phyloP scores from a whole-genome alignment of 1,140 invertebrate species.

The Pentalonia nigronervosa region DNA sequence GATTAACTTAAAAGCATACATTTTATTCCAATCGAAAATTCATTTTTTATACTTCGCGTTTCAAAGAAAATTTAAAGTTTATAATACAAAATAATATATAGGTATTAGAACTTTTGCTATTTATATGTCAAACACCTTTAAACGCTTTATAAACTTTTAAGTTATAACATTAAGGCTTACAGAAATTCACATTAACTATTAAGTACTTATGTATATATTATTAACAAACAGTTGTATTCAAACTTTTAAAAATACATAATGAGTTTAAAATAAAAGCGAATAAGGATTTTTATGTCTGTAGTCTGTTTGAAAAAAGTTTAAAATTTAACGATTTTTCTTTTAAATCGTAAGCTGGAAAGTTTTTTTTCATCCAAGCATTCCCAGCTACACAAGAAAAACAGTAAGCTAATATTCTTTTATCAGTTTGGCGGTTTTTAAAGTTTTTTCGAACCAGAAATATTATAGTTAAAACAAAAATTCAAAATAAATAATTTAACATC shows the following conservation, averaged over 20 bases:
- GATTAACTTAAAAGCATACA: neutral
- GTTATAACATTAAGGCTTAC: neutral
- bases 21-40: neutral
- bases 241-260: neutral
- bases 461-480: neutral
- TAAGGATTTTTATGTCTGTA: neutral
- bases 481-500: neutral
- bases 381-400: neutral
- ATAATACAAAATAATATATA: neutral
- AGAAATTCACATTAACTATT: neutral
- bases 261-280: neutral
- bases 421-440: neutral
- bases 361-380: neutral
- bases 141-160: neutral
- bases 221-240: neutral
- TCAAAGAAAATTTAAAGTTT: neutral
- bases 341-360: neutral
- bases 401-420: neutral
- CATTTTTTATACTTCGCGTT: neutral
- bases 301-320: neutral
- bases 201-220: neutral
- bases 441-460: neutral
- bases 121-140: neutral
- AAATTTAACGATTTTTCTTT: neutral
- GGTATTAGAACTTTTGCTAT: neutral